Evolutionary conservation across 1,140 invertebrate genomes (phyloP).

Genomic region (Eupristina koningsbergeri): DNA sequence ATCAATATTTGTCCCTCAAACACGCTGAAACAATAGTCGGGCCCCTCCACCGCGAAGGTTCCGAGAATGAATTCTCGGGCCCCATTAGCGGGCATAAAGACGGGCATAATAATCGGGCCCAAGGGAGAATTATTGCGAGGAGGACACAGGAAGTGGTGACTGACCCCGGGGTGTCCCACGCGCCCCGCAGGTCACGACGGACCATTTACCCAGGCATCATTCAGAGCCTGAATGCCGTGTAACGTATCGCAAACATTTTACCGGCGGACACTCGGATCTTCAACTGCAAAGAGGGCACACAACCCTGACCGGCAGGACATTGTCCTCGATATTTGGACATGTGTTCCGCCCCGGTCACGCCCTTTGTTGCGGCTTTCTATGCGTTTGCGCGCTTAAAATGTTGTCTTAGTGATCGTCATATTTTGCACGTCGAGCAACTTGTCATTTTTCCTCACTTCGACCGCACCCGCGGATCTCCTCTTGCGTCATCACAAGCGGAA

Average conservation of each 20-base stretch:
- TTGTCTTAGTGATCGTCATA: constrained; percentile 33
- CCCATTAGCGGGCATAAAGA: constrained; percentile 9
- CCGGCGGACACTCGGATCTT: constrained; percentile 32
- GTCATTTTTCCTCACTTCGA: neutral
- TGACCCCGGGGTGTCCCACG: constrained; percentile 2
- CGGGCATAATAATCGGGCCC: neutral
- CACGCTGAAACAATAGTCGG: constrained; percentile 73
- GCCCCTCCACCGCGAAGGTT: neutral
- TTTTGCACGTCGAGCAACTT: neutral
- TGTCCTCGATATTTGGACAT: constrained; percentile 73
- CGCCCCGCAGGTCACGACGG: constrained; percentile 20
- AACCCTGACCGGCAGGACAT: constrained; percentile 68
- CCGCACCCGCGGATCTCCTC: too few species aligned
- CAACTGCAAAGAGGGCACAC: constrained; percentile 52
- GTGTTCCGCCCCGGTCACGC: constrained; percentile 73
- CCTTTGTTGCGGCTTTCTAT: constrained; percentile 65
- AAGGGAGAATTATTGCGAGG: constrained; percentile 33
- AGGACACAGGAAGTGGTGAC: constrained; percentile 24
- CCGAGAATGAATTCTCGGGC: neutral
- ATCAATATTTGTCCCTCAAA: constrained; percentile 75
- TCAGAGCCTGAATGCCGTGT: constrained; percentile 67
- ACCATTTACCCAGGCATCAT: constrained; percentile 57
- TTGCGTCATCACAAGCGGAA: constrained; percentile 19
- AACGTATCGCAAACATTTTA: constrained; percentile 72
- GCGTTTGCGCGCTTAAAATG: constrained; percentile 15